These are phyloP conservation scores for Pollicipes pollicipes DNA, from an alignment of 1,140 invertebrate species.

Conservation along the genomic window DNA sequence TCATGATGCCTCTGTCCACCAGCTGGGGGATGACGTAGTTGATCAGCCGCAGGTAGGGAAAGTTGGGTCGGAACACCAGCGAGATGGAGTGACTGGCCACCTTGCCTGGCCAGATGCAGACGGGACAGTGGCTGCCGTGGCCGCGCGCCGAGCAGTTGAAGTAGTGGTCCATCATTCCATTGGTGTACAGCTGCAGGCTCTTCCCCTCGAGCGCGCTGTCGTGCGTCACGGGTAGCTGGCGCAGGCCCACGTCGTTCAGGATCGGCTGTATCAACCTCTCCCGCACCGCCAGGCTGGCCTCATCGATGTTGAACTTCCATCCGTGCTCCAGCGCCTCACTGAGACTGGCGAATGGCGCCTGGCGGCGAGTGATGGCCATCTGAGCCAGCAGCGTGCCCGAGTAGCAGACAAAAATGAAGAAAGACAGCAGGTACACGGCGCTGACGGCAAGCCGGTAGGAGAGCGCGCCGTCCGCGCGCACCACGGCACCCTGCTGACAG, in stretches of 20 bases:
- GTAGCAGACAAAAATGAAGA: not conserved
- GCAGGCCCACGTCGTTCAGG: not conserved
- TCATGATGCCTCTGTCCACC: not conserved
- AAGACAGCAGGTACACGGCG: not conserved
- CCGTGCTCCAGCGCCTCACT: constrained; percentile 21
- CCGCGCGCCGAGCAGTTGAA: not conserved
- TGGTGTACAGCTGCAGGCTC: not conserved
- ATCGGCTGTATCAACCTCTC: not conserved
- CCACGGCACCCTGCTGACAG: not conserved
- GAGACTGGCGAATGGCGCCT: not conserved
- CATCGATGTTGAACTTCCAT: not conserved
- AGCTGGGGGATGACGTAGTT: not conserved
- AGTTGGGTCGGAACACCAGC: not conserved
- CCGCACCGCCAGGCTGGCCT: not conserved
- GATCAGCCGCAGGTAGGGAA: not conserved
- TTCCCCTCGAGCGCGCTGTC: not conserved
- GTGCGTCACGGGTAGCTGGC: not conserved
- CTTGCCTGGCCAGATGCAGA: not conserved
- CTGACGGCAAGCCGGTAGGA: not conserved
- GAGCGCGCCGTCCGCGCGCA: not conserved
- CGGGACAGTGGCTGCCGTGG: not conserved
- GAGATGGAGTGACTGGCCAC: not conserved
- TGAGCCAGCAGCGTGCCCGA: not conserved
- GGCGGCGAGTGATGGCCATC: not conserved
- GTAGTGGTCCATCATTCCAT: not conserved